These are phyloP conservation scores for Telenomus remus DNA, from an alignment of 1,140 invertebrate species.

Conservation along the genomic window DNA sequence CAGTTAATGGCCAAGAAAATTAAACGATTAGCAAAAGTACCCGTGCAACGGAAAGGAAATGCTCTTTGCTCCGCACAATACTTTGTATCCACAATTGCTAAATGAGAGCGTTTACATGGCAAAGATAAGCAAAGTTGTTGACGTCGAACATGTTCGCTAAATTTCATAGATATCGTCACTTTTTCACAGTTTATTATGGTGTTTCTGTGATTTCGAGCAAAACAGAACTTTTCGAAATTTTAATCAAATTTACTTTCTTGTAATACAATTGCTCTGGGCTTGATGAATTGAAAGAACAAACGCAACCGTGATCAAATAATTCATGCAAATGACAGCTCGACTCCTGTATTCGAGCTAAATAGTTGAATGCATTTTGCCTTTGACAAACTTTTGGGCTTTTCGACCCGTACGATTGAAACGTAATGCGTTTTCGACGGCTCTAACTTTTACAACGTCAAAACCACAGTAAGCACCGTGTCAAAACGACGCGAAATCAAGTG, in stretches of 20 bases:
- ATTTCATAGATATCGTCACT: conserved; percentile 5
- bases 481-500: conserved; percentile 33
- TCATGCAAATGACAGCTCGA: conserved; percentile 43
- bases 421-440: conserved; percentile 13
- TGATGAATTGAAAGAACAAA: background rate
- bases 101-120: conserved; percentile 43
- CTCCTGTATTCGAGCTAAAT: conserved; percentile 38
- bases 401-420: conserved; percentile 14
- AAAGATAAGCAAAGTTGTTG: conserved; percentile 13
- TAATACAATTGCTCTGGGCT: no score
- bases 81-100: conserved; percentile 31
- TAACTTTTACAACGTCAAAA: conserved; percentile 28
- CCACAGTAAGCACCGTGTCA: conserved; percentile 4
- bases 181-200: background rate
- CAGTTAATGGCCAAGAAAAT: conserved; percentile 50
- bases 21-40: conserved; percentile 38
- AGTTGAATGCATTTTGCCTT: conserved; percentile 41
- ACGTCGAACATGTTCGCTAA: conserved; percentile 9
- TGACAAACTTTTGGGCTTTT: conserved; percentile 35
- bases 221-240: no score
- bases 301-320: conserved; percentile 26
- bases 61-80: conserved; percentile 16
- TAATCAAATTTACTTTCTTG: no score
- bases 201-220: no score
- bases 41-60: conserved; percentile 21